A percentile compares a stretch with the other conserved stretches of the same genome.
Evolutionary conservation across 1,140 invertebrate genomes (phyloP).

Genomic region (Scaptomyza hsui): DNA sequence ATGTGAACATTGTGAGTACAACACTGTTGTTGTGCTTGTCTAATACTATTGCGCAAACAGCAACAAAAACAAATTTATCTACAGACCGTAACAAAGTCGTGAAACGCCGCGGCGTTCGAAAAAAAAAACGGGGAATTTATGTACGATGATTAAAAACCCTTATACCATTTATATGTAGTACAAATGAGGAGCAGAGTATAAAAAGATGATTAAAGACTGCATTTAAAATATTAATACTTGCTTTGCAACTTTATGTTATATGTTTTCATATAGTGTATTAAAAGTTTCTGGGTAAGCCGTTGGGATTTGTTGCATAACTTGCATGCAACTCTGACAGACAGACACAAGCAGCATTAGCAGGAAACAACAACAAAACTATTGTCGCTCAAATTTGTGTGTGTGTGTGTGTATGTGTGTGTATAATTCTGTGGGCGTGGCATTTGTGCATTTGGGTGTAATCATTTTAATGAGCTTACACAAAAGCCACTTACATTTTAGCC

Average conservation of each 20-base stretch:
- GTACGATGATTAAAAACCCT: no score
- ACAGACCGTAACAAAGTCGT: background rate
- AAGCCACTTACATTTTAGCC: constrained; percentile 50
- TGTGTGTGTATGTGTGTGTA: constrained; percentile 24
- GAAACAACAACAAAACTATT: constrained; percentile 49
- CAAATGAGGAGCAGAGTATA: no score
- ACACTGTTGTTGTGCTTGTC: constrained; percentile 29
- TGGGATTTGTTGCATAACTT: constrained; percentile 63
- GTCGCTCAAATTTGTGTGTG: constrained; percentile 33
- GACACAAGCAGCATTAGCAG: background rate
- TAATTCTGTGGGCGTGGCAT: constrained; percentile 12
- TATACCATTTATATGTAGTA: no score
- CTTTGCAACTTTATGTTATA: background rate
- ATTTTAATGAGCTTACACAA: constrained; percentile 71
- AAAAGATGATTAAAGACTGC: no score
- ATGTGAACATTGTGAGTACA: constrained; percentile 56
- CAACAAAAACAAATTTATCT: constrained; percentile 62
- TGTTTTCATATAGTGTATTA: background rate
- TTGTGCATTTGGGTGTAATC: constrained; percentile 46
- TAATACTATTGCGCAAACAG: constrained; percentile 50
- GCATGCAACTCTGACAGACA: constrained; percentile 59
- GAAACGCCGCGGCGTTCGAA: background rate
- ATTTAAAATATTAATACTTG: no score
- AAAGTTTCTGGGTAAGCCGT: background rate
- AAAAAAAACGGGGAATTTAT: no score